phyloP scores from a whole-genome alignment of 2,113 vertebrate genomes.

The Hippocampus comes region DNA sequence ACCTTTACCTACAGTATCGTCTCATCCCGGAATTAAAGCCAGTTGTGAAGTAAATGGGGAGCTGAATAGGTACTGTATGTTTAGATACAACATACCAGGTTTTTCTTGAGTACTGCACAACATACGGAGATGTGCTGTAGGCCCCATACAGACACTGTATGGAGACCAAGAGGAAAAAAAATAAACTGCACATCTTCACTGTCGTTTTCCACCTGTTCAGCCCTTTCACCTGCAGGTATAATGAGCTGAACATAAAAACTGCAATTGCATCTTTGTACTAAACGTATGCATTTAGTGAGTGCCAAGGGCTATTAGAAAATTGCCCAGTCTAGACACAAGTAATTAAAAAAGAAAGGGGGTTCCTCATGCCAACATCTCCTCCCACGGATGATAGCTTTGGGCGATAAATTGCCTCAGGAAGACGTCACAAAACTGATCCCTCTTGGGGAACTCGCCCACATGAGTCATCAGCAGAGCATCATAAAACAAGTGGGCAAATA shows the following conservation, averaged over 20 bases:
- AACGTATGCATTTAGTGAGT: constrained; percentile 28
- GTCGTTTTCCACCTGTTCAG: constrained; percentile 1
- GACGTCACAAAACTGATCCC: constrained; percentile 26
- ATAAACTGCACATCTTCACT: neutral
- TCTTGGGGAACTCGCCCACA: constrained; percentile 35
- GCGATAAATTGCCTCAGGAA: constrained; percentile 17
- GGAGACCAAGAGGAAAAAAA: constrained; percentile 36
- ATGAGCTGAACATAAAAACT: constrained; percentile 24
- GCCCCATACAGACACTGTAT: constrained; percentile 45
- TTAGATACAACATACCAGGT: neutral
- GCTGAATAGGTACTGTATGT: neutral
- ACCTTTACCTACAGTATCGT: neutral
- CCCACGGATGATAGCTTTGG: constrained; percentile 27
- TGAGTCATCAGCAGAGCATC: constrained; percentile 48
- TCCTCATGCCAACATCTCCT: constrained; percentile 29
- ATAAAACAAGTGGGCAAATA: constrained; percentile 10
- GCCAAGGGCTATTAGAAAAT: constrained; percentile 39
- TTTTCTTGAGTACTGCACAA: neutral
- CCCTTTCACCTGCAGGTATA: constrained; percentile 14
- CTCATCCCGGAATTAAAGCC: neutral
- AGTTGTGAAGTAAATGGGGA: neutral
- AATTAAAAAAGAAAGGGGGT: constrained; percentile 40
- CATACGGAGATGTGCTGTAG: neutral
- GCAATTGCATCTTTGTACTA: constrained; percentile 29
- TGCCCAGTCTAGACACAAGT: constrained; percentile 50